Evolutionary conservation across 2,113 vertebrate genomes (phyloP).

Genomic region (Taxidea taxus): DNA sequence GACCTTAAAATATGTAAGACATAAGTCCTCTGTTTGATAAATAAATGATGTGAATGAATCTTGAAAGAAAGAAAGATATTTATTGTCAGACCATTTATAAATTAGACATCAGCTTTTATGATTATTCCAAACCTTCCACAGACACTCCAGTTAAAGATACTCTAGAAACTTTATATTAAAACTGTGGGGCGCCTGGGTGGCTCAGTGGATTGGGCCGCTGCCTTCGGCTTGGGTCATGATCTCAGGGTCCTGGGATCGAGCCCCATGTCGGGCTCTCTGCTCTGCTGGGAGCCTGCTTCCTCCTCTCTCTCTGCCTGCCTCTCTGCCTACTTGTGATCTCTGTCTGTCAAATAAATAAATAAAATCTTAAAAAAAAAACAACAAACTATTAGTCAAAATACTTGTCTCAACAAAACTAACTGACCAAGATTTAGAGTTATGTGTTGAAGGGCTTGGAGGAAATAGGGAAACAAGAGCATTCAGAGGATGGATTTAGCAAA

Average conservation of each 20-base stretch:
- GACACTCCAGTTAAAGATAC: neutral
- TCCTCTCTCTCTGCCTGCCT: too few relatives aligned
- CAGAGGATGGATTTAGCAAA: neutral
- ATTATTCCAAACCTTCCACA: neutral
- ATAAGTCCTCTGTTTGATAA: neutral
- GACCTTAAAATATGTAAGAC: neutral
- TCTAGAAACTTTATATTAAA: neutral
- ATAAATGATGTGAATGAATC: neutral
- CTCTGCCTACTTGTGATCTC: too few relatives aligned
- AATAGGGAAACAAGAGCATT: neutral
- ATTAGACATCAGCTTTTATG: neutral
- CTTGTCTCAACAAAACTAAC: neutral
- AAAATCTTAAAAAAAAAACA: too few relatives aligned
- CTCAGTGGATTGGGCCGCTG: too few relatives aligned
- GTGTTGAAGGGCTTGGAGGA: neutral
- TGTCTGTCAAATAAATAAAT: too few relatives aligned
- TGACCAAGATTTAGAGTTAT: neutral
- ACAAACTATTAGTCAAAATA: neutral
- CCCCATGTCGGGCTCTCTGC: too few relatives aligned
- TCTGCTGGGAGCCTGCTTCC: too few relatives aligned
- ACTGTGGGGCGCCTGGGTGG: too few relatives aligned
- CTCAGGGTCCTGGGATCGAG: too few relatives aligned
- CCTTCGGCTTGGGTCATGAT: too few relatives aligned
- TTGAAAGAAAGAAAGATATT: neutral
- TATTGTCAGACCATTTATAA: neutral